A percentile compares a stretch with the other conserved stretches of the same genome.
Evolutionary conservation across 2,113 vertebrate species (phyloP).

Genomic region (Rhinogobius similis): DNA sequence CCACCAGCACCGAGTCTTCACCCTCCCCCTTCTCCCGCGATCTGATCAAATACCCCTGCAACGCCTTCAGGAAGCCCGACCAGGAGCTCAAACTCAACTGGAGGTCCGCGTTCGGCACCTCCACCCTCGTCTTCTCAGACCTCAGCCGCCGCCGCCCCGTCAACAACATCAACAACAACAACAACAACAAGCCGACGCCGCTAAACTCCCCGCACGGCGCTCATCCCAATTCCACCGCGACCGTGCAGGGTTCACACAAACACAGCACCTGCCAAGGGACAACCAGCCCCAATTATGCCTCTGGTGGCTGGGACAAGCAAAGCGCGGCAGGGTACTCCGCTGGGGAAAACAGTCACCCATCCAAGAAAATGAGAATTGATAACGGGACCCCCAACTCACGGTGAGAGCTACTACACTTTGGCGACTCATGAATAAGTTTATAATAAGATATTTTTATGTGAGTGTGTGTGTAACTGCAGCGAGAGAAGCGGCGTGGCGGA

Average conservation of each 20-base stretch:
- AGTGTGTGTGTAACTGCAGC: slow-evolving; percentile 31
- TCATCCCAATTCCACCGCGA: slow-evolving; percentile 62
- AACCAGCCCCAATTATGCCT: slow-evolving; percentile 71
- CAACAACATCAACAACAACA: background rate
- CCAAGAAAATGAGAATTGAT: slow-evolving; percentile 89
- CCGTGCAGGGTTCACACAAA: slow-evolving; percentile 55
- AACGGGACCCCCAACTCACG: slow-evolving; percentile 60
- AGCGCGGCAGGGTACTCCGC: slow-evolving; percentile 54
- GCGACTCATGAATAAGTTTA: slow-evolving; percentile 66
- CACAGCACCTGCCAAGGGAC: slow-evolving; percentile 61
- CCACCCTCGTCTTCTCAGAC: slow-evolving; percentile 87
- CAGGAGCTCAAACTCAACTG: slow-evolving; percentile 88
- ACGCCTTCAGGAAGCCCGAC: slow-evolving; percentile 81
- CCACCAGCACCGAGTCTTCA: slow-evolving; percentile 55
- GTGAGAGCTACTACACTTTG: slow-evolving; percentile 60
- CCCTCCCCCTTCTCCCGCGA: slow-evolving; percentile 37
- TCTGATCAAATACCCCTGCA: slow-evolving; percentile 88
- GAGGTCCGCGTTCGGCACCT: slow-evolving; percentile 84
- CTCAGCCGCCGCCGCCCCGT: too few relatives aligned
- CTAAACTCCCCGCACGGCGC: slow-evolving; percentile 45
- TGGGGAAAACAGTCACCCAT: slow-evolving; percentile 75
- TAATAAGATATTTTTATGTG: slow-evolving; percentile 45
- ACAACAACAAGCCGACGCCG: slow-evolving; percentile 59
- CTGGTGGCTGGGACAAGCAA: slow-evolving; percentile 70
- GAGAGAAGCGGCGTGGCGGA: slow-evolving; percentile 35